A percentile compares a stretch with the other conserved stretches of the same genome.
Evolutionary conservation across 1,140 invertebrate species (phyloP).

Genomic region (Drosophila arawakana): DNA sequence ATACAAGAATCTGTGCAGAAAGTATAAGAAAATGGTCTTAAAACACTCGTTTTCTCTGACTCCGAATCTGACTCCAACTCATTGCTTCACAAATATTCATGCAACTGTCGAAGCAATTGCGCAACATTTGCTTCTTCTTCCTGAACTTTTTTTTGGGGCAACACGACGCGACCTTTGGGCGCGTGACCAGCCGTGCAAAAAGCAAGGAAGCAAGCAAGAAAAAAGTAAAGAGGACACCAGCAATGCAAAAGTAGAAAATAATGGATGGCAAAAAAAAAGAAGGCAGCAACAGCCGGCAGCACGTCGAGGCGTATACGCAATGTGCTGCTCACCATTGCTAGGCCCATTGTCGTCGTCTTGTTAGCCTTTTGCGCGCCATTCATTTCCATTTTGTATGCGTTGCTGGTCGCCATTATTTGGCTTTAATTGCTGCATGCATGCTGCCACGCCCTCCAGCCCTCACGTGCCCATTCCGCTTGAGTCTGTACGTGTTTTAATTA

Average conservation of each 20-base stretch:
- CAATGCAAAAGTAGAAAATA: conserved; percentile 75
- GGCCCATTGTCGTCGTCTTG: conserved; percentile 64
- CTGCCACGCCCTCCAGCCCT: conserved; percentile 5
- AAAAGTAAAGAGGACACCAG: conserved; percentile 12
- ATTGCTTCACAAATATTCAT: conserved; percentile 15
- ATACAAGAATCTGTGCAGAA: conserved; percentile 12
- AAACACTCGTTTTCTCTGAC: neutral
- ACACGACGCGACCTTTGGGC: conserved; percentile 46
- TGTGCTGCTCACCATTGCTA: conserved; percentile 37
- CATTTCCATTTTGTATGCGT: conserved; percentile 79
- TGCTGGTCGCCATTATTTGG: conserved; percentile 77
- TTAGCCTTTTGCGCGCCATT: conserved; percentile 72
- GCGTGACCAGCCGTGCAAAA: conserved; percentile 63
- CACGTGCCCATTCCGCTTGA: conserved; percentile 13
- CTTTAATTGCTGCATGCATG: conserved; percentile 79
- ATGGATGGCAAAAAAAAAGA: conserved; percentile 30
- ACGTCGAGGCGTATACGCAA: conserved; percentile 72
- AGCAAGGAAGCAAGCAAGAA: conserved; percentile 2
- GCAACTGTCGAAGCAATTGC: conserved; percentile 51
- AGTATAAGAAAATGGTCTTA: conserved; percentile 35
- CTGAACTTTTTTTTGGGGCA: conserved; percentile 25
- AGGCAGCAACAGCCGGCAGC: conserved; percentile 19
- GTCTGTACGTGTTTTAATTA: conserved; percentile 75
- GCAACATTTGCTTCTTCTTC: conserved; percentile 42
- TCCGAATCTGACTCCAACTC: neutral